Conservation (phyloP, 2,797 vertebrate genomes). For the Enteromius anoplus region DNA sequence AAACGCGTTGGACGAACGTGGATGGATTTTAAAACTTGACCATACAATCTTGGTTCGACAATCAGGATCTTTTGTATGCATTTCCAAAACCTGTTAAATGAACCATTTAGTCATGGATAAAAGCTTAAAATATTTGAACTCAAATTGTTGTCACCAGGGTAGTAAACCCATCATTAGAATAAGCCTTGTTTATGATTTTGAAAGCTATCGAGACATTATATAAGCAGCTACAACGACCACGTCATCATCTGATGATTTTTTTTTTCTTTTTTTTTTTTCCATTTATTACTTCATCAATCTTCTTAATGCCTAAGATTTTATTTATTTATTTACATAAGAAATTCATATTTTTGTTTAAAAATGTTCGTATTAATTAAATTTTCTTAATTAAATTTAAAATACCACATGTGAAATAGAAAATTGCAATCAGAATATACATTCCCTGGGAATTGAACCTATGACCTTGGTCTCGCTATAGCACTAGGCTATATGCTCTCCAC, state of each 20-base stretch:
- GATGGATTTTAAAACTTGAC: slow-evolving; percentile 14
- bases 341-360: neutral
- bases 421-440: neutral
- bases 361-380: too few species aligned
- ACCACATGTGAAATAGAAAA: neutral
- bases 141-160: neutral
- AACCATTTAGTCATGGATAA: neutral
- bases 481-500: neutral
- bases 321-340: neutral
- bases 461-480: neutral
- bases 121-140: neutral
- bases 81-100: neutral
- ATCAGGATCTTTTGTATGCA: neutral
- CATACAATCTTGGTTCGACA: neutral
- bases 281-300: too few species aligned
- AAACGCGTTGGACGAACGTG: neutral
- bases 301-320: too few species aligned
- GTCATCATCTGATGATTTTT: neutral
- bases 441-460: neutral
- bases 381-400: neutral
- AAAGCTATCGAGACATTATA: neutral
- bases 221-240: neutral
- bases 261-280: too few species aligned
- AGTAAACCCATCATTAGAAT: neutral
- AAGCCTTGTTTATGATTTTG: neutral